phyloP scores from a whole-genome alignment of 1,140 invertebrate species.

The Semibalanus balanoides region DNA sequence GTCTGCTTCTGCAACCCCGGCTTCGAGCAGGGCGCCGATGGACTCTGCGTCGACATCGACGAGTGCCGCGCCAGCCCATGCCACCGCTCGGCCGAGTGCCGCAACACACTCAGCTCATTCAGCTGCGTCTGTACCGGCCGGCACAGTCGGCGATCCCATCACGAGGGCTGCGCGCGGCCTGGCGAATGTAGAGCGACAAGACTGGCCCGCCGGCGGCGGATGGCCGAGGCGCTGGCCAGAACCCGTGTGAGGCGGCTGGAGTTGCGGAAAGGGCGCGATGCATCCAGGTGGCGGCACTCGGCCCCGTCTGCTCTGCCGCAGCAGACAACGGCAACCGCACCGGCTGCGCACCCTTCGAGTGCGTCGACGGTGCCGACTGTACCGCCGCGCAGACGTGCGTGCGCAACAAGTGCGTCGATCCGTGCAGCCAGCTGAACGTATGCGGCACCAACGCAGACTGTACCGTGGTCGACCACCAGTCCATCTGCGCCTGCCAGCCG shows the following conservation, averaged over 20 bases:
- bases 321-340: constrained; percentile 40
- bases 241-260: constrained; percentile 51
- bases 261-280: constrained; percentile 66
- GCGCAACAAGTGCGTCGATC: constrained; percentile 60
- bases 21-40: constrained; percentile 39
- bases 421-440: constrained; percentile 58
- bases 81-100: constrained; percentile 61
- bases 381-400: constrained; percentile 51
- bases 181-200: constrained; percentile 61
- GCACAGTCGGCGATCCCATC: constrained; percentile 58
- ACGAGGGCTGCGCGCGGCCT: constrained; percentile 54
- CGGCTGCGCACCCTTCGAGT: constrained; percentile 57
- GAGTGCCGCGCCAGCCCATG: constrained; percentile 63
- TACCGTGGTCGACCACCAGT: constrained; percentile 39
- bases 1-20: constrained; percentile 27
- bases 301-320: constrained; percentile 54
- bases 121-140: constrained; percentile 28
- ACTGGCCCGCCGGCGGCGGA: constrained; percentile 62
- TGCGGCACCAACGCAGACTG: constrained; percentile 67
- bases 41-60: constrained; percentile 44
- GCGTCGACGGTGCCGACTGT: constrained; percentile 63
- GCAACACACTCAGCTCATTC: constrained; percentile 32
- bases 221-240: constrained; percentile 56
- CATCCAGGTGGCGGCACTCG: constrained; percentile 38
- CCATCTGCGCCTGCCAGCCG: constrained; percentile 58